These are phyloP conservation scores for Telmatochromis sp. DNA, from an alignment of 2,113 vertebrate genomes.

Conservation along the genomic window DNA sequence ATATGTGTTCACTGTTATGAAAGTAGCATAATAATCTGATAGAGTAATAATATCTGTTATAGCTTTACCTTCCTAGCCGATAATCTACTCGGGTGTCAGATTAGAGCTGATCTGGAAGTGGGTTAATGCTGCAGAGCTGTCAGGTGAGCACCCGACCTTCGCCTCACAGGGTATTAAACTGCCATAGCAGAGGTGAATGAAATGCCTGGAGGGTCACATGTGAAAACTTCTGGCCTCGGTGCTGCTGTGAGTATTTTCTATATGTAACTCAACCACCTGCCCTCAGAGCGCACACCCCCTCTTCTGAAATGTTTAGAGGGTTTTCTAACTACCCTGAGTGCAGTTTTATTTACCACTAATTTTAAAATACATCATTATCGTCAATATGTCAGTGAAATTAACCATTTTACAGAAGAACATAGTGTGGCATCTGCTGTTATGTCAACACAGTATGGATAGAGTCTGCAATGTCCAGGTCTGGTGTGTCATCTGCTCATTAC, in stretches of 20 bases:
- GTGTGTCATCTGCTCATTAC: not conserved
- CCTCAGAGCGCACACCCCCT: not conserved
- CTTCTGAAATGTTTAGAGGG: not conserved
- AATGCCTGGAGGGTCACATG: not conserved
- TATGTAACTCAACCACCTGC: not conserved
- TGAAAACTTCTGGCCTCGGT: not conserved
- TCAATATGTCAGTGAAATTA: not conserved
- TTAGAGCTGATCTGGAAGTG: constrained; percentile 10
- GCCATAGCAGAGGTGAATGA: not conserved
- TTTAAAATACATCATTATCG: not conserved
- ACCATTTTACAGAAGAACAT: not conserved
- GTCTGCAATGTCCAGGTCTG: not conserved
- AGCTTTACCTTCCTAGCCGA: not conserved
- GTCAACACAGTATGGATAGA: not conserved
- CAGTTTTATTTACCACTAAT: not conserved
- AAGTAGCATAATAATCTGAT: not conserved
- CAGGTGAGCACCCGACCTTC: not conserved
- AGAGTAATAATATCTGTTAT: not conserved
- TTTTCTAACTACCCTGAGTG: not conserved
- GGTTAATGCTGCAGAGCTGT: constrained; percentile 3
- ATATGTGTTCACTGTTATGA: no score
- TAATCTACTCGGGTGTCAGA: not conserved
- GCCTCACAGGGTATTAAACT: not conserved
- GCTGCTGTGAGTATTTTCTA: not conserved
- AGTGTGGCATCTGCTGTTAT: not conserved